Base-by-base conservation (phyloP, 2,797 vertebrate genomes). In the Mycteria americana region DNA sequence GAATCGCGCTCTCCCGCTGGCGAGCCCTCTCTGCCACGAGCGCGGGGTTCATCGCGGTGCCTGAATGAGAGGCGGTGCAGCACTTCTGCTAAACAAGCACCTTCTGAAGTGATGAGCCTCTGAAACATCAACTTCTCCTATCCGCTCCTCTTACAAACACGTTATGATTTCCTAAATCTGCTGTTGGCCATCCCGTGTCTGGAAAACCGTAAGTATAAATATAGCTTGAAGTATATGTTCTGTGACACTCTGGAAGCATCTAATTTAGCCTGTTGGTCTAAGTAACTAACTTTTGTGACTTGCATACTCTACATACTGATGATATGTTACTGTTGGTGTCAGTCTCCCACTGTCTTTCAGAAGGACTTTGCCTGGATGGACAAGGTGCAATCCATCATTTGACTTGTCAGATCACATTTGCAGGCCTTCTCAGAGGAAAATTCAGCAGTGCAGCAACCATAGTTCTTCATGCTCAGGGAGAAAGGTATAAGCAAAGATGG, bases 361-460 rank as follows among this genome's bases (percentile, higher is more conserved):
- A 65, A 90, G 57, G 33, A 24, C n/a, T 72, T 85, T 89, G 18
- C 67, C 48, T 46, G 28, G 24, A 46, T 78, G 62, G 45, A 68
- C 74, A 80, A 80, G 45, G 14, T 67, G 18, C 72, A 33, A 22
- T 92, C 68, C 30, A 5, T 92, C 88, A 46, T 67, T 89, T 83
- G 75, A 41, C 62, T 63, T 95, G 51, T 91, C 64, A 65, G 81
- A 74, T 94, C 59, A 43, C 30, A 22, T 92, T 90, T 95, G 46
- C 23, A 35, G 53, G 41, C 74, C 67, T 68, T 59, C 27, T 37
- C 46, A 70, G 45, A 83, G 39, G 23, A 89, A 72, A 68, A 41
- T 57, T 63, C 48, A 67, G 76, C 75, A 41, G 13, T 50, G 54
- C 37, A 74, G 24, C 72, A 81, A 9, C 48, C 7, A 1, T 19